phyloP scores from a whole-genome alignment of 1,140 invertebrate genomes.

The Drosophila bipectinata region DNA sequence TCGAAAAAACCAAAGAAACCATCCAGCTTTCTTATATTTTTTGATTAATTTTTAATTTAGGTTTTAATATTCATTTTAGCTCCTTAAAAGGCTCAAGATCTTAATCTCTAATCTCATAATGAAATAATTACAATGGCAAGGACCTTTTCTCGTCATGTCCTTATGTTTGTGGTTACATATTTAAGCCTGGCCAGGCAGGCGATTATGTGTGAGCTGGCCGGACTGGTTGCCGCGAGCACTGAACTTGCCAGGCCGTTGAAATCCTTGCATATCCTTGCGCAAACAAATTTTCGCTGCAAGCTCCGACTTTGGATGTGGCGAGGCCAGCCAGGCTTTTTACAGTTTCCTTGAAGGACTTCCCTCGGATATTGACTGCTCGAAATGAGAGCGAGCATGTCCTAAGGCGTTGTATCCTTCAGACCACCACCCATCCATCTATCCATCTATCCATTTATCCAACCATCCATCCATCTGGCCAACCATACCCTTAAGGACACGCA shows the following conservation, averaged over 20 bases:
- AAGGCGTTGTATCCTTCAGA: conserved; percentile 27
- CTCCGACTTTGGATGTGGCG: conserved; percentile 44
- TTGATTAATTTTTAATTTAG: not conserved
- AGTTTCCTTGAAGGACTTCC: conserved; percentile 68
- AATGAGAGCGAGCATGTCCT: conserved; percentile 49
- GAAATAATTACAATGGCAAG: no score
- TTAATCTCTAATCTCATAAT: no score
- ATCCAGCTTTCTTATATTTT: not conserved
- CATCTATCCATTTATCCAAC: not conserved
- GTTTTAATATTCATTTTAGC: not conserved
- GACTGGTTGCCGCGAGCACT: conserved; percentile 62
- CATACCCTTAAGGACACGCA: conserved; percentile 1
- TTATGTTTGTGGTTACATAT: conserved; percentile 53
- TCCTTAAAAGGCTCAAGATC: not conserved
- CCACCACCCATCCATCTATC: not conserved
- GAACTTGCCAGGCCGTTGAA: conserved; percentile 48
- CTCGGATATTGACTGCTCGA: conserved; percentile 58
- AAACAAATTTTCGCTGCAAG: conserved; percentile 57
- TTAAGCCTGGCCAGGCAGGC: conserved; percentile 53
- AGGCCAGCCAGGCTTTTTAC: conserved; percentile 74
- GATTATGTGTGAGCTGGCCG: conserved; percentile 42
- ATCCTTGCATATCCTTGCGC: conserved; percentile 65
- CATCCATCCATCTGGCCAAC: not conserved
- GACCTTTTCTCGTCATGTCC: conserved; percentile 9
- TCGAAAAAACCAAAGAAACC: conserved; percentile 12